Conservation (phyloP, 2,797 vertebrate genomes). For the Orientallactaga sibirica region DNA sequence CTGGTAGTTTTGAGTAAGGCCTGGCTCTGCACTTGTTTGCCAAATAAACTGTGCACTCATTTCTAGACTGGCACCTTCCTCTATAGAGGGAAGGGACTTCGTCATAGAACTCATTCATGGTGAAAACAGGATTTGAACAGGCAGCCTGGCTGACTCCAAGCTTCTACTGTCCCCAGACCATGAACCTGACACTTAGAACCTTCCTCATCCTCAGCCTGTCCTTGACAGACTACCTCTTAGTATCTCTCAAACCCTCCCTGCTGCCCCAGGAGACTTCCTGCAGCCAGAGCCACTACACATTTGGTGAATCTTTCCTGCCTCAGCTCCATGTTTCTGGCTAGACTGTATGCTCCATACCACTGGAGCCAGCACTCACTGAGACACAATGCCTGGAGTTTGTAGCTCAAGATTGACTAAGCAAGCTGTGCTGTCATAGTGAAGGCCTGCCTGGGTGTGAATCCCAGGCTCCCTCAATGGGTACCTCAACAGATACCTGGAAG, state of each 20-base stretch:
- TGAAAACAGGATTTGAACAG: neutral
- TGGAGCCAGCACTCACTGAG: neutral
- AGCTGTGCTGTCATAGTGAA: neutral
- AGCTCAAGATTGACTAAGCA: neutral
- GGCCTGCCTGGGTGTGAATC: accelerated
- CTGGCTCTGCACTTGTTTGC: neutral
- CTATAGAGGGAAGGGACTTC: neutral
- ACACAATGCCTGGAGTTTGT: neutral
- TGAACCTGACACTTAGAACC: neutral
- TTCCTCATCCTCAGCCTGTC: neutral
- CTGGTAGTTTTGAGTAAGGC: neutral
- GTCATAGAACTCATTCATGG: neutral
- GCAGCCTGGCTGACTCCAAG: neutral
- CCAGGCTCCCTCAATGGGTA: neutral
- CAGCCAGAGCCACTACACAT: neutral
- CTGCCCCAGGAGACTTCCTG: neutral
- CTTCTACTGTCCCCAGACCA: neutral
- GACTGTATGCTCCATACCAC: neutral
- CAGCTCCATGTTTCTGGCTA: neutral
- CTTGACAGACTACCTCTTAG: neutral
- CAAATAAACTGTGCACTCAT: accelerated
- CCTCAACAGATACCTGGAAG: neutral
- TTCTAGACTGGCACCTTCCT: neutral
- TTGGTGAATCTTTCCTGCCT: neutral
- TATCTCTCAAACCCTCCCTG: neutral